These are phyloP conservation scores for Carassius gibelio DNA, from an alignment of 2,113 vertebrate species.

Conservation along the genomic window DNA sequence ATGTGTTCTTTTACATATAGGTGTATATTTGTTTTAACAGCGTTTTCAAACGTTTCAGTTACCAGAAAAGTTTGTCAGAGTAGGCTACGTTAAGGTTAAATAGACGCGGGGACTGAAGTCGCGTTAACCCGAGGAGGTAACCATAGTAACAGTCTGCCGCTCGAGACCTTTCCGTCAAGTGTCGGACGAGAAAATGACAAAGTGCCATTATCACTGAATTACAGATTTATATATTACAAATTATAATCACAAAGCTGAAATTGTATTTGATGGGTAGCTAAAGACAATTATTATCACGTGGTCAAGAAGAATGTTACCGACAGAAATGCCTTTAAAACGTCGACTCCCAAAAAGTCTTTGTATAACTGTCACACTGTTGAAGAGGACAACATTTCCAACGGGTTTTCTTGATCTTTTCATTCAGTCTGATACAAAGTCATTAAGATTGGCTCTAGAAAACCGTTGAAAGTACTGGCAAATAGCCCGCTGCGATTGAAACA, in stretches of 20 bases:
- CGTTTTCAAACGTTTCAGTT: neutral
- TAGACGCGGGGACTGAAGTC: neutral
- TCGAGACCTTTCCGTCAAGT: neutral
- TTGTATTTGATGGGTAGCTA: neutral
- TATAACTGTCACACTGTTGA: neutral
- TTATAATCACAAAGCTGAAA: neutral
- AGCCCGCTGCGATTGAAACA: neutral
- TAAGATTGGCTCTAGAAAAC: conserved; percentile 57
- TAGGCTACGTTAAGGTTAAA: neutral
- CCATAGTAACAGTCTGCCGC: neutral
- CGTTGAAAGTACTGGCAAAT: conserved; percentile 55
- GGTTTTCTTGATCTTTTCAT: neutral
- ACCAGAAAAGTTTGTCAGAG: neutral
- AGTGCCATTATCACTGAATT: neutral
- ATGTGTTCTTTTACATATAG: neutral
- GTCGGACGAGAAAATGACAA: neutral
- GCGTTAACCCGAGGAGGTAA: neutral
- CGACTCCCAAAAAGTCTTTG: neutral
- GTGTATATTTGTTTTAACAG: neutral
- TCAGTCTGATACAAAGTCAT: neutral
- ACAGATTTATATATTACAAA: neutral
- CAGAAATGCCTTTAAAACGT: neutral
- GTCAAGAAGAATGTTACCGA: neutral
- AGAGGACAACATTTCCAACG: neutral
- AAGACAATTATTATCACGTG: neutral